phyloP scores from a whole-genome alignment of 2,888 invertebrate species.

The Dryomyza anilis region DNA sequence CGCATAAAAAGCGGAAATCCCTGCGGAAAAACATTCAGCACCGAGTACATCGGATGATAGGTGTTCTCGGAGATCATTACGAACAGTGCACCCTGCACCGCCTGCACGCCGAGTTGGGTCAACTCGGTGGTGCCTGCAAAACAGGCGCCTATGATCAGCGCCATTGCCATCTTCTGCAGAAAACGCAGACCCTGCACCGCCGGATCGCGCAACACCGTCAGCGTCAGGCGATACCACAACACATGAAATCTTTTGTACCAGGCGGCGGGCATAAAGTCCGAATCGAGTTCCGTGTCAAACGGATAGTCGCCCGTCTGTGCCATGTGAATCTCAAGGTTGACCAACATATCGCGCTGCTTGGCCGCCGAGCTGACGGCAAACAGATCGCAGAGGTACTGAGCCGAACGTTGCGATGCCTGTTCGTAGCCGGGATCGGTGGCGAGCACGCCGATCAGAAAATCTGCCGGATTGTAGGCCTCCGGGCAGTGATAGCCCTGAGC shows the following conservation, averaged over 20 bases:
- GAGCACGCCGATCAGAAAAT: constrained; percentile 83
- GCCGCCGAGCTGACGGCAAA: constrained; percentile 79
- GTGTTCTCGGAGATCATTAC: constrained; percentile 89
- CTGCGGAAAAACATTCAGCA: constrained; percentile 81
- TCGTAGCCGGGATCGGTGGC: constrained; percentile 81
- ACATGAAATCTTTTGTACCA: constrained; percentile 77
- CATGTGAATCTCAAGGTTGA: constrained; percentile 75
- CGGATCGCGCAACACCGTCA: constrained; percentile 80
- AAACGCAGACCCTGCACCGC: constrained; percentile 77
- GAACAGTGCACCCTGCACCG: constrained; percentile 86
- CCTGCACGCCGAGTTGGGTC: constrained; percentile 83
- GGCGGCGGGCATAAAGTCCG: constrained; percentile 65
- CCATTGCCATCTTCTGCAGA: constrained; percentile 79
- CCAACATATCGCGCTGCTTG: constrained; percentile 75
- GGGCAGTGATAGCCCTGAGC: constrained; percentile 81
- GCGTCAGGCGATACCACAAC: constrained; percentile 75
- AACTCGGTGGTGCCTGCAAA: constrained; percentile 76
- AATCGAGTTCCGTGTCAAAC: constrained; percentile 53
- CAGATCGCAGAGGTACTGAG: constrained; percentile 76
- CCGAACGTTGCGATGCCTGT: constrained; percentile 70
- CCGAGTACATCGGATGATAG: constrained; percentile 89
- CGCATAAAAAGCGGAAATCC: constrained; percentile 79
- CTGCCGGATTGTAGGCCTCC: constrained; percentile 87
- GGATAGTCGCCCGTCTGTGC: constrained; percentile 63
- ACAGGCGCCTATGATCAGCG: constrained; percentile 81